Percentiles rank a stretch among this genome's conserved stretches.
These are phyloP conservation scores for Halichoeres trimaculatus DNA, from an alignment of 2,113 vertebrate species.

Conservation along the genomic window DNA sequence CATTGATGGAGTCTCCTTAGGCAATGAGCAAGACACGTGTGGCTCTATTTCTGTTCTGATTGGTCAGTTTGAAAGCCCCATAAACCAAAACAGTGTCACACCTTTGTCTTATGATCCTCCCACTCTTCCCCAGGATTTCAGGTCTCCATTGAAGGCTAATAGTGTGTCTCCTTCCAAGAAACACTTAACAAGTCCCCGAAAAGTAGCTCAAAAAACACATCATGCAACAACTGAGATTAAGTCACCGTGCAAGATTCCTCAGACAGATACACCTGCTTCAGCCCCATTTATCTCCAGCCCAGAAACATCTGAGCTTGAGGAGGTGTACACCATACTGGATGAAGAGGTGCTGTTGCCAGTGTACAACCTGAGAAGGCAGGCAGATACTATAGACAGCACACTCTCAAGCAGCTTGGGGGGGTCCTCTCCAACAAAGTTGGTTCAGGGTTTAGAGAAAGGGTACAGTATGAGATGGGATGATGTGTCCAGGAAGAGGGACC, in stretches of 20 bases:
- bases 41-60: slow-evolving; percentile 91
- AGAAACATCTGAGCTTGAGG: slow-evolving; percentile 82
- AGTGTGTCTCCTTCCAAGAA: slow-evolving; percentile 14
- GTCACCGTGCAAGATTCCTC: slow-evolving; percentile 36
- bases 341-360: slow-evolving; percentile 81
- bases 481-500: slow-evolving; percentile 20
- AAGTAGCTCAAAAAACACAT: slow-evolving; percentile 46
- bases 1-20: slow-evolving; percentile 89
- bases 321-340: slow-evolving; percentile 80
- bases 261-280: slow-evolving; percentile 46
- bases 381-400: slow-evolving; percentile 38
- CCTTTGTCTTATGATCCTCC: slow-evolving; percentile 44
- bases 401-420: slow-evolving; percentile 45
- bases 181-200: slow-evolving; percentile 36
- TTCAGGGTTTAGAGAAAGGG: slow-evolving; percentile 38
- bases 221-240: slow-evolving; percentile 11
- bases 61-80: slow-evolving; percentile 84
- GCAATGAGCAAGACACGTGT: slow-evolving; percentile 83
- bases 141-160: slow-evolving; percentile 36
- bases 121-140: slow-evolving; percentile 27
- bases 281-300: slow-evolving; percentile 74
- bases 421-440: slow-evolving; percentile 63
- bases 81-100: slow-evolving; percentile 69
- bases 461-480: slow-evolving; percentile 29
- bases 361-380: slow-evolving; percentile 66